Percentiles rank a stretch among this genome's conserved stretches.
Evolutionary conservation across 2,888 invertebrate genomes (phyloP).

Genomic region (Homarus gammarus): DNA sequence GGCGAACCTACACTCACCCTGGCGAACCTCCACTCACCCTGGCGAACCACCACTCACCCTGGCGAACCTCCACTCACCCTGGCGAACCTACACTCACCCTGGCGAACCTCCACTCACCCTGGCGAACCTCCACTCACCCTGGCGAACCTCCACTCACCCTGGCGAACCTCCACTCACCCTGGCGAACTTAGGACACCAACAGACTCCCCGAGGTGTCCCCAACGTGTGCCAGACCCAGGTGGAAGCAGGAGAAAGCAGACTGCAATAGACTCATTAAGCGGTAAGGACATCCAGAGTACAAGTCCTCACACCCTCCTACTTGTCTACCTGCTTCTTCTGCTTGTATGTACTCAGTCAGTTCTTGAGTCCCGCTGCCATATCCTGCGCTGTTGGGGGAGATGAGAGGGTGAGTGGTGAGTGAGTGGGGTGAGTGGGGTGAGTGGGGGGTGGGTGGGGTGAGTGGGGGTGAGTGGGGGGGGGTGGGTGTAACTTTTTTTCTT

Average conservation of each 20-base stretch:
- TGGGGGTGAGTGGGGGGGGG: too few species aligned
- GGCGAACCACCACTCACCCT: too few species aligned
- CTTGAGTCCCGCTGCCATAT: conserved; percentile 47
- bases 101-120: too few species aligned
- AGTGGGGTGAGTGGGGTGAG: neutral
- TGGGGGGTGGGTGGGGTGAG: too few species aligned
- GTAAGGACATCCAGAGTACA: conserved; percentile 51
- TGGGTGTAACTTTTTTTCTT: too few species aligned
- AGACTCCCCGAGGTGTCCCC: conserved; percentile 11
- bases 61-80: too few species aligned
- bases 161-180: too few species aligned
- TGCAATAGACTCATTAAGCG: conserved; percentile 44
- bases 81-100: too few species aligned
- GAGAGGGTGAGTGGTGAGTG: neutral
- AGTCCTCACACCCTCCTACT: conserved; percentile 58
- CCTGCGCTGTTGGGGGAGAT: conserved; percentile 50
- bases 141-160: too few species aligned
- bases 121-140: too few species aligned
- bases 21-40: too few species aligned
- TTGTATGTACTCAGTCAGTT: conserved; percentile 53
- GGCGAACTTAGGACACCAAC: neutral
- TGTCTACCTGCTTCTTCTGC: conserved; percentile 61
- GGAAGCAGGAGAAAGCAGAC: conserved; percentile 30
- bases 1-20: too few species aligned
- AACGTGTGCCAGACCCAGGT: conserved; percentile 46